Evolutionary conservation across 1,140 invertebrate genomes (phyloP), one percentile per base, ranked within the genome.

Genomic region (Zaprionus camerounensis): DNA sequence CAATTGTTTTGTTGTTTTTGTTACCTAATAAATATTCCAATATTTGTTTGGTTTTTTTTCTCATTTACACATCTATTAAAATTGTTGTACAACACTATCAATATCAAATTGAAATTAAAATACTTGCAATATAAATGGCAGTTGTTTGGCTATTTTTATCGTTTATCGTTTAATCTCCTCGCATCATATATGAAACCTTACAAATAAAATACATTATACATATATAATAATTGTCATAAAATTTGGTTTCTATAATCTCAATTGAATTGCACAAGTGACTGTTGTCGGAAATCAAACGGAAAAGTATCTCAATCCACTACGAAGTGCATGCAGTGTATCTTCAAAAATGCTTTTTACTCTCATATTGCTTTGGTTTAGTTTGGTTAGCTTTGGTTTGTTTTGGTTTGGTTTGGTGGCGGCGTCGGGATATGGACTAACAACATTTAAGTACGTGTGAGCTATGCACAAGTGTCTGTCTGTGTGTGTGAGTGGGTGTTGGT

Each of bases 111-210:
- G 56, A 34, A 85, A 79, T 83, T 34, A 81, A 85, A 77, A 81
- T 88, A 87, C 66, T 82, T 73, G 85, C 51, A 38, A 91, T 88
- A 91, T 88, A 88, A 91, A 91, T 91, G 86, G 86, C 86, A 91
- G 86, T 91, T 91, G 76, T 86, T 91, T 87, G 90, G 86, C 87
- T 91, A 86, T 91, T 71, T 49, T 76, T 26, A 64, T 62, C 56
- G 44, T 53, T 77, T 70, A n/a, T 41, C 67, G 28, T 46, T 34
- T 34, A 34, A 11, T 64, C 57, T 53, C 34, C 41, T 53, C 12
- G 24, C 66, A 26, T 46, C 17, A 69, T 34, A 65, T 59, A 69
- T 90, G 85, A 90, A 90, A 90, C 85, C 85, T 73, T 82, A 69
- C 53, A 76, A 81, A 84, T 64, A 51, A 72, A 80, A 74, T 73